phyloP scores from a whole-genome alignment of 2,797 vertebrate genomes.

The Vireo griseus region DNA sequence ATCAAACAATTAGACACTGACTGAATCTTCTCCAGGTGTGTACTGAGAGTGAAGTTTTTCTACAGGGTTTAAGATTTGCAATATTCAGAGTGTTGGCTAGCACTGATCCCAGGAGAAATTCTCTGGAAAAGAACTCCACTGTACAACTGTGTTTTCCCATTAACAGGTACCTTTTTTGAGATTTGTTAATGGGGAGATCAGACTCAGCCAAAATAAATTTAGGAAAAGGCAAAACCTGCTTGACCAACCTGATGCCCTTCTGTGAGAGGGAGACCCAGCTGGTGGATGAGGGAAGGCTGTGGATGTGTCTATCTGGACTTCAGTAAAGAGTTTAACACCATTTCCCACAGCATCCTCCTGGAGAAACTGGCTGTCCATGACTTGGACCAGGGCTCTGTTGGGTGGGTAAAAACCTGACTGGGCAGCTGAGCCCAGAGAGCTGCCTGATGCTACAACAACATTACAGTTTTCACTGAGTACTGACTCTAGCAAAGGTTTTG shows the following conservation, averaged over 20 bases:
- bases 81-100: neutral
- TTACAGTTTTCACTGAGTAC: neutral
- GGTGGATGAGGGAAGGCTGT: neutral
- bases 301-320: neutral
- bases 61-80: neutral
- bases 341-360: neutral
- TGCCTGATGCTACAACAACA: neutral
- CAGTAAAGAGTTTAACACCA: neutral
- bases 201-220: neutral
- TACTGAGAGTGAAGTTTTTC: neutral
- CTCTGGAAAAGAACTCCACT: neutral
- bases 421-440: neutral
- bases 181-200: neutral
- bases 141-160: neutral
- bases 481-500: neutral
- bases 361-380: neutral
- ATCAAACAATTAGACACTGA: neutral
- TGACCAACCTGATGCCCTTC: neutral
- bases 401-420: neutral
- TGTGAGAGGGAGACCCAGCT: fast-evolving
- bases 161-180: neutral
- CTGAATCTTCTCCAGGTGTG: neutral
- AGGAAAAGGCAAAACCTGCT: neutral
- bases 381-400: neutral
- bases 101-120: neutral